Base-by-base conservation (phyloP, 2,113 vertebrate species). In the Salvator merianae region DNA sequence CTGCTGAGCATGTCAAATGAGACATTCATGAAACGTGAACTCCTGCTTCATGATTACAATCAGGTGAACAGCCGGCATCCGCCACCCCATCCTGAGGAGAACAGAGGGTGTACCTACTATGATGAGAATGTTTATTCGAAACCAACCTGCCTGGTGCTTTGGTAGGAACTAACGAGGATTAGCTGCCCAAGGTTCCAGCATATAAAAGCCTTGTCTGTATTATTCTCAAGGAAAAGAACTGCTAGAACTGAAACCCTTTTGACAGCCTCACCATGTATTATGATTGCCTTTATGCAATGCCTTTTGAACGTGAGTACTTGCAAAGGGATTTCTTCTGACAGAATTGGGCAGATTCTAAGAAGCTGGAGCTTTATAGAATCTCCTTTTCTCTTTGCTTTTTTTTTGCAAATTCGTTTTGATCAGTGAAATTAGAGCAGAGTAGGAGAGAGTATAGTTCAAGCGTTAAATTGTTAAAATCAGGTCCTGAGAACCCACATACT, bases 221-320 rank as follows among this genome's bases (percentile, higher is more conserved):
- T 72, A 71, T 84, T 79, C 70, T 73, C 53, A 62, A 85, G 70
- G 75, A 69, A 36, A 80, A n/a, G 53, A 76, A 73, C 50, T 24
- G 34, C 38, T 65, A 13, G 26, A 16, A n/a, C 82, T 10, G 78
- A 53, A 80, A 82, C n/a, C 83, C 77, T 40, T 73, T 79, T 84
- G 68, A 4, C 66, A 30, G 26, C 47, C 79, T 79, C 85, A 84
- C 65, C 89, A 90, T 94, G 90, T 91, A 92, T 86, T 91, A 79
- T 70, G 87, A 91, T 53, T 87, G 77, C 74, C 74, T 90, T 85
- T 91, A 92, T 88, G 82, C 83, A 22, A 84, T 88, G 65, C 77
- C 87, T 85, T 86, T 77, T 87, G 90, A 86, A 79, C 90, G 88
- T 93, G 90, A 94, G 93, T 94, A 88, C 55, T 82, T 2, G 0